A percentile compares a stretch with the other conserved stretches of the same genome.
These are phyloP conservation scores for Amphimedon queenslandica DNA, from an alignment of 37 sponge, comb jelly and placozoan genomes.

Conservation along the genomic window DNA sequence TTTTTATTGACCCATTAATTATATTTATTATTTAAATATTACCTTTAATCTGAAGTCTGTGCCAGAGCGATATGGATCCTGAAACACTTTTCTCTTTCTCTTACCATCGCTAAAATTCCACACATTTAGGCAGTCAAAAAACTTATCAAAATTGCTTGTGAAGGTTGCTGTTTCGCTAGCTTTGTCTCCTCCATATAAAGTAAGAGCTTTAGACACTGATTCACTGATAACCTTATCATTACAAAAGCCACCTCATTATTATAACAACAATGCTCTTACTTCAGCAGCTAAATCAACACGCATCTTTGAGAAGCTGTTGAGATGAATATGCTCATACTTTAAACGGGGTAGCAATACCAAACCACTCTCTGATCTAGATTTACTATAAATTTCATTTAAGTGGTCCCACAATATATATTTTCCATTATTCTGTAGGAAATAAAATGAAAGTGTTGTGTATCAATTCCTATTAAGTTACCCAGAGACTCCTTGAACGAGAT, in stretches of 20 bases:
- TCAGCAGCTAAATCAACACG: constrained; percentile 27
- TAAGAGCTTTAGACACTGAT: constrained; percentile 33
- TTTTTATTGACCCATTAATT: not conserved
- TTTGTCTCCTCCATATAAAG: constrained; percentile 9
- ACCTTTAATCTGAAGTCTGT: constrained; percentile 22
- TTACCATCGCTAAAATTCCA: constrained; percentile 6
- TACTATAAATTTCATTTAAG: constrained; percentile 7
- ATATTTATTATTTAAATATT: not conserved
- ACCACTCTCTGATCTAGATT: constrained; percentile 6
- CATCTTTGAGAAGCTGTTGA: constrained; percentile 40
- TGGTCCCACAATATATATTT: constrained; percentile 26
- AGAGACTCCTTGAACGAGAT: constrained; percentile 9
- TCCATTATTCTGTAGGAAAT: constrained; percentile 28
- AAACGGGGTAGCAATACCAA: constrained; percentile 37
- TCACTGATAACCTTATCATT: constrained; percentile 26
- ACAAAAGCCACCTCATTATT: not conserved
- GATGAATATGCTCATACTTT: constrained; percentile 42
- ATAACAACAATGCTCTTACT: not conserved
- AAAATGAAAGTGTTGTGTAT: not conserved
- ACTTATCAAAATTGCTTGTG: constrained; percentile 15
- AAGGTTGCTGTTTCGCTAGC: constrained; percentile 28
- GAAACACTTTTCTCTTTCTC: constrained; percentile 2
- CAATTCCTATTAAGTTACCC: constrained; percentile 22
- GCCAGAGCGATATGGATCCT: constrained; percentile 6
- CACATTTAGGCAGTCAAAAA: constrained; percentile 37